These are phyloP conservation scores for Denticeps clupeoides DNA, from an alignment of 2,797 vertebrate genomes.

Conservation along the genomic window DNA sequence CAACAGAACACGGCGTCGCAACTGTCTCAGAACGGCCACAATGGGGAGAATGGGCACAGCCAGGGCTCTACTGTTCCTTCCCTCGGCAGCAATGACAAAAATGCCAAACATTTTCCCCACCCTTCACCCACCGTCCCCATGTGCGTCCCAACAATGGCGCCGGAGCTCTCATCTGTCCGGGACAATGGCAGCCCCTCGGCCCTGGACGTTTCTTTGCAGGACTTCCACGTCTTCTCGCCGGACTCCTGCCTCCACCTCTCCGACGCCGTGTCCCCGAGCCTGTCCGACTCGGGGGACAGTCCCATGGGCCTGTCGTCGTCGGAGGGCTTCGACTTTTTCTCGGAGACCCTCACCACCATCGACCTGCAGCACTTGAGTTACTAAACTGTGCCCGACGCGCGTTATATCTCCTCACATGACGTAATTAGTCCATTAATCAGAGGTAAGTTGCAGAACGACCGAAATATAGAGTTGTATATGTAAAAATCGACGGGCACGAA, in stretches of 20 bases:
- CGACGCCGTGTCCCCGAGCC: constrained; percentile 77
- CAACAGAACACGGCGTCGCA: constrained; percentile 78
- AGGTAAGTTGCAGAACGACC: constrained; percentile 53
- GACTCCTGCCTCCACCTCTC: constrained; percentile 84
- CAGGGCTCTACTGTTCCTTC: constrained; percentile 79
- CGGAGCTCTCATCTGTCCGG: constrained; percentile 86
- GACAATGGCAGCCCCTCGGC: constrained; percentile 83
- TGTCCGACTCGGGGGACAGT: constrained; percentile 80
- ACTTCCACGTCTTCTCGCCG: constrained; percentile 81
- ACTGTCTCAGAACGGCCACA: constrained; percentile 73
- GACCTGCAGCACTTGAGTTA: constrained; percentile 89
- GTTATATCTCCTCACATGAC: background rate
- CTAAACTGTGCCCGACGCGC: constrained; percentile 44
- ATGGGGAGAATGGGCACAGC: constrained; percentile 87
- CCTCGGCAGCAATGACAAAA: constrained; percentile 97
- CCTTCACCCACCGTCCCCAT: constrained; percentile 83
- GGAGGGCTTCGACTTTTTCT: constrained; percentile 90
- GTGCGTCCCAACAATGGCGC: constrained; percentile 82
- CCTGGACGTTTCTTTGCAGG: constrained; percentile 80
- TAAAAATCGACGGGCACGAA: constrained; percentile 60
- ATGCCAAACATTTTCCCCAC: constrained; percentile 96
- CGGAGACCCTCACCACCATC: constrained; percentile 88
- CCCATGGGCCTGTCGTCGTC: constrained; percentile 76
- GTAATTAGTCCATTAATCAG: constrained; percentile 30
- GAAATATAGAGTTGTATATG: constrained; percentile 49